These are phyloP conservation scores for Botrylloides violaceus DNA, from an alignment of 23 tunicate genomes.

Conservation along the genomic window DNA sequence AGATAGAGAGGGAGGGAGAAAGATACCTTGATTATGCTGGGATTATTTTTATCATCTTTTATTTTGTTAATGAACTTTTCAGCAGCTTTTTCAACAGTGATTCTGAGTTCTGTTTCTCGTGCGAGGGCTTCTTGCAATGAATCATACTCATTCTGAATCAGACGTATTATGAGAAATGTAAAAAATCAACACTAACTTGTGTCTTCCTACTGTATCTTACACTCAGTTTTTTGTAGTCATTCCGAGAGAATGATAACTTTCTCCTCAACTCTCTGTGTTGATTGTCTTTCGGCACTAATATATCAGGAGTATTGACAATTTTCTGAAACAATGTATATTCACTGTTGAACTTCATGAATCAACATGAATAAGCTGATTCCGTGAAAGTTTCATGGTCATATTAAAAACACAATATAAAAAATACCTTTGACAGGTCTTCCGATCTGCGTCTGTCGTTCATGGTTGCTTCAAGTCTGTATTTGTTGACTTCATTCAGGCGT, in stretches of 20 bases:
- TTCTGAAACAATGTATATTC: neutral
- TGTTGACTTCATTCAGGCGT: neutral
- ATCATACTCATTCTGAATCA: neutral
- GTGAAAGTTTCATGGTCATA: neutral
- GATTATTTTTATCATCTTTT: neutral
- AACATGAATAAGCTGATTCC: neutral
- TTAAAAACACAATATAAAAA: neutral
- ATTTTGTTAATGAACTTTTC: neutral
- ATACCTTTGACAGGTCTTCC: conserved; percentile 3
- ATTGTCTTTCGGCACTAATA: neutral
- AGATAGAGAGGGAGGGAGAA: too few species aligned
- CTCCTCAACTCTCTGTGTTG: neutral
- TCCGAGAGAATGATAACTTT: neutral
- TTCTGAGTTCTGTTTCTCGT: conserved; percentile 10
- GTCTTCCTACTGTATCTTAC: too few species aligned
- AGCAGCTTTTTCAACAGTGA: neutral
- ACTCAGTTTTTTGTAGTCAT: neutral
- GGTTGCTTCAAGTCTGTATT: neutral
- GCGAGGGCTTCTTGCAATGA: neutral
- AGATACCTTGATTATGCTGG: too few species aligned
- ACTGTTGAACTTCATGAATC: neutral
- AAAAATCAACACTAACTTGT: too few species aligned
- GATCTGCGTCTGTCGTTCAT: neutral
- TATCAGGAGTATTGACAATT: neutral
- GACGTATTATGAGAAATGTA: too few species aligned